phyloP scores from a whole-genome alignment of 2,113 vertebrate species.

The Pongo abelii region DNA sequence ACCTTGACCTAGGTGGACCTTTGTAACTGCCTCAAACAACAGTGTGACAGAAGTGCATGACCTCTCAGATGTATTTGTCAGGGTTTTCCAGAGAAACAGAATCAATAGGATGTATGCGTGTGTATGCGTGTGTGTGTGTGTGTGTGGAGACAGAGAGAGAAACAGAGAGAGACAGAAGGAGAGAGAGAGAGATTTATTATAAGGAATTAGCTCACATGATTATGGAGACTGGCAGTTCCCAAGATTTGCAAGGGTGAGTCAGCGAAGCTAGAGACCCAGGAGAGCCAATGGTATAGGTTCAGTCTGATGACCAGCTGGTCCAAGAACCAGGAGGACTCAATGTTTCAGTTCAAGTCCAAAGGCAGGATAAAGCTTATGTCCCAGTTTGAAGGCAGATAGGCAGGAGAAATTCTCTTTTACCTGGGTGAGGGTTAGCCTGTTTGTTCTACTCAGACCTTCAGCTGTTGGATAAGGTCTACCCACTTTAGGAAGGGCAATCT shows the following conservation, averaged over 20 bases:
- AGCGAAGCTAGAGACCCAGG: not conserved
- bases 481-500: not conserved
- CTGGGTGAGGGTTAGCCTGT: not conserved
- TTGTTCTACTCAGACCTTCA: not conserved
- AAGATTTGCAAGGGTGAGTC: not conserved
- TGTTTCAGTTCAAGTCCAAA: not conserved
- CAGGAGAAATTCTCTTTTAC: not conserved
- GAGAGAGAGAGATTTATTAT: no score
- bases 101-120: not conserved
- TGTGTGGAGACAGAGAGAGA: not conserved
- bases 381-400: not conserved
- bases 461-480: not conserved
- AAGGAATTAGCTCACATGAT: no score
- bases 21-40: not conserved
- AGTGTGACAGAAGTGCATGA: not conserved
- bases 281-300: not conserved
- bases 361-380: not conserved
- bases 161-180: rapidly evolving
- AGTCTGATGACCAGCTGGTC: not conserved
- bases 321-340: not conserved
- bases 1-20: not conserved
- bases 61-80: not conserved
- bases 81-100: not conserved
- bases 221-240: not conserved
- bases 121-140: not conserved